phyloP scores from a whole-genome alignment of 2,113 vertebrate species.

The Sturnus vulgaris region DNA sequence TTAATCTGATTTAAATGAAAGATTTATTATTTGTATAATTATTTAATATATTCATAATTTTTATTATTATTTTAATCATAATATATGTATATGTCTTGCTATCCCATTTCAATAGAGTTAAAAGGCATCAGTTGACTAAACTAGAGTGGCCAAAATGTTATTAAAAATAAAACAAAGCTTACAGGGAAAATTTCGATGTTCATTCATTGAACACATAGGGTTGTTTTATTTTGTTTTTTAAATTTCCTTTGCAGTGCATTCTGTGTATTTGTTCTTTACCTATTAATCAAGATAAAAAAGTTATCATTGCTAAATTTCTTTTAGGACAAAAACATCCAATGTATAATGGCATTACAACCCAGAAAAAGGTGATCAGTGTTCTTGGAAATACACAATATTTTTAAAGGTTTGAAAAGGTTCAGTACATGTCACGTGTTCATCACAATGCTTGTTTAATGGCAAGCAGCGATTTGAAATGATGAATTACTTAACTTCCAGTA shows the following conservation, averaged over 20 bases:
- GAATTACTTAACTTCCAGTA: neutral
- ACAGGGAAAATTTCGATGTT: neutral
- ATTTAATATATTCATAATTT: neutral
- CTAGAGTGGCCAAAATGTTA: neutral
- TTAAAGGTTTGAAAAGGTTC: neutral
- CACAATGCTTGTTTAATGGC: neutral
- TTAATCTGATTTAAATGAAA: neutral
- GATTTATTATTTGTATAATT: too few species aligned
- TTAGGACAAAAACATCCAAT: neutral
- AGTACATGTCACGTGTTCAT: neutral
- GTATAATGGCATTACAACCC: neutral
- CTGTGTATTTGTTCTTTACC: neutral
- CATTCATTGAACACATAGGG: neutral
- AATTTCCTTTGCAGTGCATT: accelerated
- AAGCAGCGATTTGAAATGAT: neutral
- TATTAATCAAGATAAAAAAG: neutral
- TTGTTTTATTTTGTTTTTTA: too few species aligned
- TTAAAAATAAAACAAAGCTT: neutral
- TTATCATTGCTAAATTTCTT: neutral
- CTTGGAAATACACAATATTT: neutral
- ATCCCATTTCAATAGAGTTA: neutral
- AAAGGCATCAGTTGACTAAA: neutral
- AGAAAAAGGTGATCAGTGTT: neutral
- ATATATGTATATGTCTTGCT: neutral
- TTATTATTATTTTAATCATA: neutral